Percentiles rank a stretch among this genome's conserved stretches.
These are phyloP conservation scores for Aphaenogaster floridana DNA, from an alignment of 1,140 invertebrate genomes.

Conservation along the genomic window DNA sequence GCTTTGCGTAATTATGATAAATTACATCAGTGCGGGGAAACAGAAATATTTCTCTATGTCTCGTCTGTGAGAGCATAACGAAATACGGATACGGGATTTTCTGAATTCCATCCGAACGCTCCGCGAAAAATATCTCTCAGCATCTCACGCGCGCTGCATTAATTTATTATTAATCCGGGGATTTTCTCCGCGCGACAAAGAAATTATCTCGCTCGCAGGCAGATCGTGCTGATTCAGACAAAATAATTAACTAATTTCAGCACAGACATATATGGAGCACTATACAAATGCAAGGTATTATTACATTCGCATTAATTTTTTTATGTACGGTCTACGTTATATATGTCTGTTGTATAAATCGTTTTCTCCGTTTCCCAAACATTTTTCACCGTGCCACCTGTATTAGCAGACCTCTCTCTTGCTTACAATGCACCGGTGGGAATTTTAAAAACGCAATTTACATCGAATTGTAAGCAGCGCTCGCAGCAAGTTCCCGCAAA, in stretches of 20 bases:
- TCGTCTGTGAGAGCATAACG: not conserved
- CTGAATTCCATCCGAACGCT: conserved; percentile 35
- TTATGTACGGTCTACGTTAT: conserved; percentile 3
- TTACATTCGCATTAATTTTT: conserved; percentile 27
- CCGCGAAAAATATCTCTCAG: conserved; percentile 5
- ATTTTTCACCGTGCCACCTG: conserved; percentile 36
- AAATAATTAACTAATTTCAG: conserved; percentile 22
- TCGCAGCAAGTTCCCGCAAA: conserved; percentile 29
- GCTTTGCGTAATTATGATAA: conserved; percentile 63
- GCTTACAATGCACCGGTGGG: conserved; percentile 45
- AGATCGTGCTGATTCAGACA: not conserved
- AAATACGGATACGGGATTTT: conserved; percentile 21
- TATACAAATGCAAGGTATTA: not conserved
- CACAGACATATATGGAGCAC: not conserved
- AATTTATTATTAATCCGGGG: conserved; percentile 35
- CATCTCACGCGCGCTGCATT: not conserved
- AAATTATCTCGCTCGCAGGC: not conserved
- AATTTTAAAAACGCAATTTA: conserved; percentile 63
- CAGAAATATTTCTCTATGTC: conserved; percentile 35
- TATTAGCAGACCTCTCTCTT: conserved; percentile 45
- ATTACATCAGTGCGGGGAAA: conserved; percentile 37
- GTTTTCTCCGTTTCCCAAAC: not conserved
- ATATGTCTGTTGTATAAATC: not conserved
- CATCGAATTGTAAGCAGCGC: conserved; percentile 54
- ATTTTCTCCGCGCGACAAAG: conserved; percentile 30